Conservation (phyloP, 2,113 vertebrate genomes). For the Colinus virginianus region DNA sequence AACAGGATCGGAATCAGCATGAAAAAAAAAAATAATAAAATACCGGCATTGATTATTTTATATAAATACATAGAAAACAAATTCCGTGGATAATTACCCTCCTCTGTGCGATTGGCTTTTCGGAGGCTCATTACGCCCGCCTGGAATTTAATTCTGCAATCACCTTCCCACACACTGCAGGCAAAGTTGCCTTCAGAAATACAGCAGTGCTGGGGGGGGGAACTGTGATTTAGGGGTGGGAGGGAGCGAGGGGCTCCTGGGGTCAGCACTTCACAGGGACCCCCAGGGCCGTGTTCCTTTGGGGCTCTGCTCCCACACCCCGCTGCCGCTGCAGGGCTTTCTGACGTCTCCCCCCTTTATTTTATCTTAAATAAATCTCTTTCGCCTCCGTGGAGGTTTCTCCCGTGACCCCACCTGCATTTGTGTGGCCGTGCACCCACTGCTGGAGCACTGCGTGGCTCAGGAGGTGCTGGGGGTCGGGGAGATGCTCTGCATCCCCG, state of each 20-base stretch:
- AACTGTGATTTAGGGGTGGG: not conserved
- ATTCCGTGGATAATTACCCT: conserved; percentile 65
- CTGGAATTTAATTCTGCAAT: conserved; percentile 55
- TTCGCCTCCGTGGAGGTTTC: not conserved
- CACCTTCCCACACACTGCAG: conserved; percentile 39
- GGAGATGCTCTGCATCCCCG: not conserved
- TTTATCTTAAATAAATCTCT: not conserved
- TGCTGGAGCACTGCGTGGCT: not conserved
- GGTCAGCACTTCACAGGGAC: no score
- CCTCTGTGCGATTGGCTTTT: conserved; percentile 60
- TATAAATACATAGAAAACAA: conserved; percentile 75
- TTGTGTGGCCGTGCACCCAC: not conserved
- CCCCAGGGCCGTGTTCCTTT: no score
- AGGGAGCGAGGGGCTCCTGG: no score
- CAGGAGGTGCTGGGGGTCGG: conserved; percentile 44
- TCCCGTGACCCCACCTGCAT: not conserved
- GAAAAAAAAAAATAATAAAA: no score
- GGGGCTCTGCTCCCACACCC: not conserved
- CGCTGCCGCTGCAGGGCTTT: no score
- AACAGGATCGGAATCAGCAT: no score
- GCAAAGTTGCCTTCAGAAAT: not conserved
- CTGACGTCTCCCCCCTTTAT: not conserved
- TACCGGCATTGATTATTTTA: conserved; percentile 74
- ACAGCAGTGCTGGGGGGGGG: not conserved
- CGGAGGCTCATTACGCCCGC: conserved; percentile 24